Evolutionary conservation across 2,797 vertebrate genomes (phyloP).

Genomic region (Vultur gryphus): DNA sequence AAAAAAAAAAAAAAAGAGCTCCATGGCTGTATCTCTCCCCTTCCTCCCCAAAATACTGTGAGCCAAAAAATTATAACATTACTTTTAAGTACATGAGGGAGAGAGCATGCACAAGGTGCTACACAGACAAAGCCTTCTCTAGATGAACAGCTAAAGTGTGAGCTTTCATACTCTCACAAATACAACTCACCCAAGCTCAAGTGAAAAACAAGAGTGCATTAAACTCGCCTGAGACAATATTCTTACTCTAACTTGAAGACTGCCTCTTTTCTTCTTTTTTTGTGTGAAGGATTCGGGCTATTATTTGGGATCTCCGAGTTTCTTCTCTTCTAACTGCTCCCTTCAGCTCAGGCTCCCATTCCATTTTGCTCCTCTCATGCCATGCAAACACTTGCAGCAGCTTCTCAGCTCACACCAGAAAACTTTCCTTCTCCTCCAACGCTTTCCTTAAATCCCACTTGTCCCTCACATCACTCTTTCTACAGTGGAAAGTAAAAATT

Average conservation of each 20-base stretch:
- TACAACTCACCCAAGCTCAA: background rate
- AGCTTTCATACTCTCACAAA: background rate
- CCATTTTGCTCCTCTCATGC: background rate
- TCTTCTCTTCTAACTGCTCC: background rate
- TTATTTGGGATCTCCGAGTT: background rate
- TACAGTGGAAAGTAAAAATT: background rate
- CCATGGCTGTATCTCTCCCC: background rate
- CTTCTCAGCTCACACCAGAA: background rate
- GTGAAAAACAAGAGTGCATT: background rate
- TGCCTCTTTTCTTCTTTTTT: background rate
- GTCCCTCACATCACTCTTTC: background rate
- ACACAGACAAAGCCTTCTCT: background rate
- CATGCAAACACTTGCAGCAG: background rate
- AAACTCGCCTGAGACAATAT: background rate
- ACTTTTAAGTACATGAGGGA: background rate
- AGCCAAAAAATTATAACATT: background rate
- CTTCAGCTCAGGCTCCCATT: background rate
- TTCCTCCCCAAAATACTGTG: background rate
- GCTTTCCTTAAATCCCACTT: background rate
- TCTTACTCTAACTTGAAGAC: background rate
- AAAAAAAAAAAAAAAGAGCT: background rate
- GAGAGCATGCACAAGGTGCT: background rate
- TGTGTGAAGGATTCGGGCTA: rapidly evolving
- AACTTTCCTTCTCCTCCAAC: background rate
- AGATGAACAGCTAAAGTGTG: background rate